Conservation (phyloP, 2,888 invertebrate genomes). For the Galeopsomyia nigrocyanea region DNA sequence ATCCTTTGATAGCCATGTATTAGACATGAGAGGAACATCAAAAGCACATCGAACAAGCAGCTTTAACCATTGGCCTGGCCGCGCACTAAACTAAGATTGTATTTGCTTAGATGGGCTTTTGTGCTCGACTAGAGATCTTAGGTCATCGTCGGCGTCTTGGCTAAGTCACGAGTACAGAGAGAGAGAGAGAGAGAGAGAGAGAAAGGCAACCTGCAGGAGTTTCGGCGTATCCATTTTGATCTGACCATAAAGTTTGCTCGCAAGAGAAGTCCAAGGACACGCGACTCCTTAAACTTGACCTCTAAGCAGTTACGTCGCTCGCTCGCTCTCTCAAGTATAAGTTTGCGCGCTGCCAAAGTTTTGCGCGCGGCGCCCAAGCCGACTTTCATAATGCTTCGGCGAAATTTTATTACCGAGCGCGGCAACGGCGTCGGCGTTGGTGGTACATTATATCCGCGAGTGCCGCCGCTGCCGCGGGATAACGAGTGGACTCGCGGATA, state of each 20-base stretch:
- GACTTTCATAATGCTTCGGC: slow-evolving; percentile 49
- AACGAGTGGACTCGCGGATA: background rate
- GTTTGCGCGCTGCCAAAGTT: slow-evolving; percentile 44
- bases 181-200: too few relatives aligned
- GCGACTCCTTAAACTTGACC: slow-evolving; percentile 64
- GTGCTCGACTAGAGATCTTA: background rate
- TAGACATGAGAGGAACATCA: too few relatives aligned
- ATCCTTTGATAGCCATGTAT: too few relatives aligned
- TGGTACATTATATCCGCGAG: slow-evolving; percentile 21
- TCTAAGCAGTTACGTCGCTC: slow-evolving; percentile 43
- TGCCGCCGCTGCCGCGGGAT: slow-evolving; percentile 7
- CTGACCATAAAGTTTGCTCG: slow-evolving; percentile 61
- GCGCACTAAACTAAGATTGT: slow-evolving; percentile 1
- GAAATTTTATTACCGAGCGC: slow-evolving; percentile 37
- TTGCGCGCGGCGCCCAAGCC: slow-evolving; percentile 24
- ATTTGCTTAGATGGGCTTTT: slow-evolving; percentile 15
- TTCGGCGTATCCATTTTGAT: slow-evolving; percentile 33
- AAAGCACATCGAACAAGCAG: background rate
- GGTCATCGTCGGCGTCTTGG: background rate
- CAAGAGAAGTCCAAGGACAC: slow-evolving; percentile 56
- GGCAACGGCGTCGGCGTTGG: background rate
- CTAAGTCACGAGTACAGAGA: slow-evolving; percentile 12
- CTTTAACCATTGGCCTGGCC: background rate
- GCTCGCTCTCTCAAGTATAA: slow-evolving; percentile 28
- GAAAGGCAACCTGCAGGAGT: background rate